Percentiles rank a stretch among this genome's conserved stretches.
These are phyloP conservation scores for Pseudopipra pipra DNA, from an alignment of 2,113 vertebrate genomes.

Conservation along the genomic window DNA sequence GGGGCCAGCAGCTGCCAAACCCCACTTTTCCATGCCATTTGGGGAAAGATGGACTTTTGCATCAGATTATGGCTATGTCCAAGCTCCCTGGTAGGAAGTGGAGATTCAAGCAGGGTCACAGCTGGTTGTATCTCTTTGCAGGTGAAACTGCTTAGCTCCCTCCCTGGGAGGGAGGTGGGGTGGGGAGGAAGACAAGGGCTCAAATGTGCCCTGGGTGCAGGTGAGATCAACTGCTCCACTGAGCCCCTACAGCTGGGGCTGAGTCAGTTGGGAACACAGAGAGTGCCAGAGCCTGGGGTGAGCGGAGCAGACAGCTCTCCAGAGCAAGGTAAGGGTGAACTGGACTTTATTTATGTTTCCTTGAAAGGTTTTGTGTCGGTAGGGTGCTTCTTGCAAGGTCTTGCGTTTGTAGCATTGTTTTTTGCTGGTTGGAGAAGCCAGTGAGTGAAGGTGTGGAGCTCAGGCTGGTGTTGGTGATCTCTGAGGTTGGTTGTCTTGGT, in stretches of 20 bases:
- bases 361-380: background rate
- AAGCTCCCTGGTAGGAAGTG: background rate
- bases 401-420: accelerated
- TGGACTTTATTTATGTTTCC: background rate
- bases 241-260: background rate
- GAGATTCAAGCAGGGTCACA: background rate
- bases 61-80: accelerated
- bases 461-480: background rate
- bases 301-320: accelerated
- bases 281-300: accelerated
- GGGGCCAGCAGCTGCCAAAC: background rate
- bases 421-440: background rate
- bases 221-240: background rate
- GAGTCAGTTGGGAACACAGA: background rate
- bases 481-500: background rate
- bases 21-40: background rate
- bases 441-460: background rate
- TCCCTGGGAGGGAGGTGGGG: background rate
- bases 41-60: background rate
- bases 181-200: background rate
- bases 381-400: background rate
- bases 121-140: background rate
- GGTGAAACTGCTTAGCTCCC: background rate
- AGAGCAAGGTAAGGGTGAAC: background rate
- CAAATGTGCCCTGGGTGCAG: background rate